Base-by-base conservation (phyloP, 2,888 invertebrate species). In the Phalera bucephala region DNA sequence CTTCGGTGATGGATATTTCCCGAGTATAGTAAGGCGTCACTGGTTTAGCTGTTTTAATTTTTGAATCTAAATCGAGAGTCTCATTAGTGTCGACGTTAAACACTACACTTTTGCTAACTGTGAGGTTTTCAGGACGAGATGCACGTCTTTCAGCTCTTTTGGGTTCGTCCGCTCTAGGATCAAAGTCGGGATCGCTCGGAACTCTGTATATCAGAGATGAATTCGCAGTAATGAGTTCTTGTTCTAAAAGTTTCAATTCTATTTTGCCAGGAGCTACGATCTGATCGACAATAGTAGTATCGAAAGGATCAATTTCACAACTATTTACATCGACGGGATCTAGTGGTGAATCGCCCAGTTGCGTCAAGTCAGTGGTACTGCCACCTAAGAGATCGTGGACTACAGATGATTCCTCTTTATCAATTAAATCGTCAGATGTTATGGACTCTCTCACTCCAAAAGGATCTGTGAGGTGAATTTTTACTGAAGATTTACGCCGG, bases 11-110 rank as follows among this genome's bases (percentile, higher is more conserved):
- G 2, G 91, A 90, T 34, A 91, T 79, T 58, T 93, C 92, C 46
- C 94, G 84, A 0, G 93, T 92, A 74, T 96, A 96, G 64, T 95
- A 96, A 0, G 96, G 96, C 2, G 96, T 96, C 32, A 95, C 70
- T 2, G 96, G 96, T 67, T 96, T 95, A 14, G 87, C 85, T 33
- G 91, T 86, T 64, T 92, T 93, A 17, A 87, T 87, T 64, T 94
- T 94, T 44, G 90, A 79, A 7, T 94, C 86, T 32, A 93, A 75
- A 66, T 93, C 92, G 29, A 66, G 45, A 26, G 58, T 49, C 31
- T 65, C 65, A 9, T 71, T 71, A 22, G 81, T 71, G 9, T 91
- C 87, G 11, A 93, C 81, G 55, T 91, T 88, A 41, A 93, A 91
- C 12, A 76, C 72, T 1, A 91, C 91, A 53, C 74, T 91, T 80